phyloP scores from a whole-genome alignment of 2,888 invertebrate species.

The Agrilus cyanescens region DNA sequence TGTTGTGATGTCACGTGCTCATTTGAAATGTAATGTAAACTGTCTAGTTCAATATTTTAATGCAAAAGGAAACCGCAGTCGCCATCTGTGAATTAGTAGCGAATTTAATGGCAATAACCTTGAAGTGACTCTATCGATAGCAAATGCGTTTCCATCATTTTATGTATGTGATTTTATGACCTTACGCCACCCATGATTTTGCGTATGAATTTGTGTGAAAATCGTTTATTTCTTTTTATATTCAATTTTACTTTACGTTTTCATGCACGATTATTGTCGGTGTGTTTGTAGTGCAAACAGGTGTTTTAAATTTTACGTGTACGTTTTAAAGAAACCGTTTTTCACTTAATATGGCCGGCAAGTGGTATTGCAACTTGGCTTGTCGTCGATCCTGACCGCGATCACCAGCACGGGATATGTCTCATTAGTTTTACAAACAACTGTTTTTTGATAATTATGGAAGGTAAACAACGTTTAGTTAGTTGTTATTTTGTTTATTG shows the following conservation, averaged over 20 bases:
- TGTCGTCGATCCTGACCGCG: conserved; percentile 30
- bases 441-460: conserved; percentile 29
- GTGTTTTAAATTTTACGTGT: too few species aligned
- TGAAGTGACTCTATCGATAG: conserved; percentile 9
- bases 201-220: not conserved
- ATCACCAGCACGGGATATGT: conserved; percentile 20
- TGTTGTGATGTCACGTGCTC: too few species aligned
- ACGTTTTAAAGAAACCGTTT: conserved; percentile 28
- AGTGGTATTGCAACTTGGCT: conserved; percentile 36
- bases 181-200: too few species aligned
- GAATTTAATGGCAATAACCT: conserved; percentile 1
- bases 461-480: conserved; percentile 27
- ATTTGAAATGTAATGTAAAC: too few species aligned
- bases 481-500: not conserved
- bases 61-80: too few species aligned
- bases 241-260: too few species aligned
- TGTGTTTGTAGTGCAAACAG: too few species aligned
- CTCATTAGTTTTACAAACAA: conserved; percentile 22
- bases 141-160: not conserved
- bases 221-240: too few species aligned
- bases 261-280: too few species aligned
- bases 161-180: too few species aligned
- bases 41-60: too few species aligned
- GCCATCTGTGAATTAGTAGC: not conserved
- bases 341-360: conserved; percentile 64